A percentile compares a stretch with the other conserved stretches of the same genome.
These are phyloP conservation scores for Eueremaeus valkanovi DNA, from an alignment of 2,888 invertebrate genomes.

Conservation along the genomic window DNA sequence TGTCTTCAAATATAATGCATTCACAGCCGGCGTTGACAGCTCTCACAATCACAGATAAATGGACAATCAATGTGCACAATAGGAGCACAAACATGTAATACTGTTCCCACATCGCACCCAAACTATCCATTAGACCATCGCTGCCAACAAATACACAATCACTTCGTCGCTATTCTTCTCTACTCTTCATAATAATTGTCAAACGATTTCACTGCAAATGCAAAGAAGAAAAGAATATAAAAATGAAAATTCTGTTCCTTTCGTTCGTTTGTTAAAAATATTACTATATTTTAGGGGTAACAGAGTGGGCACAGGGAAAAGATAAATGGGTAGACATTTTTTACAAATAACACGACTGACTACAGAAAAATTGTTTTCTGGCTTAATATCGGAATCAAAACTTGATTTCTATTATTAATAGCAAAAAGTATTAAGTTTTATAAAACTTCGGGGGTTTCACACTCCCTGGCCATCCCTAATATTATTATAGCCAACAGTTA, in stretches of 20 bases:
- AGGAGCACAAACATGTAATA: conserved; percentile 9
- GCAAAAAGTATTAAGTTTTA: too few relatives aligned
- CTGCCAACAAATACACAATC: not conserved
- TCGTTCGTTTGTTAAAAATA: not conserved
- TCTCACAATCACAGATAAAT: not conserved
- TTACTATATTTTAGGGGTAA: not conserved
- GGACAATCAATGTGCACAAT: not conserved
- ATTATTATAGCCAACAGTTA: too few relatives aligned
- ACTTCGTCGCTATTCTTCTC: not conserved
- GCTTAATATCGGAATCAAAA: too few relatives aligned
- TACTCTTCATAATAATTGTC: not conserved
- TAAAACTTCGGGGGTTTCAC: too few relatives aligned
- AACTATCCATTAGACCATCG: not conserved
- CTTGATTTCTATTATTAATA: too few relatives aligned
- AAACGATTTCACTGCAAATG: conserved; percentile 1
- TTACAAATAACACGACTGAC: too few relatives aligned
- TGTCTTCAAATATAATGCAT: conserved; percentile 74
- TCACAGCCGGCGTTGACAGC: conserved; percentile 58
- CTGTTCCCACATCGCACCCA: not conserved
- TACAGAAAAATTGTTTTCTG: too few relatives aligned
- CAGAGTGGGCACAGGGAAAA: too few relatives aligned
- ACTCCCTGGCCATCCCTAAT: too few relatives aligned
- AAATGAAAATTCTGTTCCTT: not conserved
- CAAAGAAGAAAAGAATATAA: not conserved
- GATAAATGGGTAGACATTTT: too few relatives aligned